Percentiles rank a stretch among this genome's conserved stretches.
Evolutionary conservation across 1,140 invertebrate genomes (phyloP).

Genomic region (Drosophila simulans): DNA sequence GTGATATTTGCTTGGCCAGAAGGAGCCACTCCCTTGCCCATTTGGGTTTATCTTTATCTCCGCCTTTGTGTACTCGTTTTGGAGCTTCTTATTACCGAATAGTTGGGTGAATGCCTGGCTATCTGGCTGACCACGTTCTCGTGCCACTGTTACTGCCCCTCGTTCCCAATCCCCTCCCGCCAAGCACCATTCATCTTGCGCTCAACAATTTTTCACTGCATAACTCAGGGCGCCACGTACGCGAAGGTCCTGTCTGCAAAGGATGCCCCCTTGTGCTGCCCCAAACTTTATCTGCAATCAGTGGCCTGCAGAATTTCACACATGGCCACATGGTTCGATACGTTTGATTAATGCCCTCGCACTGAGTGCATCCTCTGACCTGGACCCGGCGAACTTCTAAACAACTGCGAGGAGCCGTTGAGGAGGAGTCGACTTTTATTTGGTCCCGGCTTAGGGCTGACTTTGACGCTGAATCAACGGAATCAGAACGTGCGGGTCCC

Average conservation of each 20-base stretch:
- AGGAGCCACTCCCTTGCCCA: conserved; percentile 13
- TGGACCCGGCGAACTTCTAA: conserved; percentile 37
- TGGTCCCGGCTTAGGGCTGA: conserved; percentile 29
- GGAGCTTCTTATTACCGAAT: conserved; percentile 26
- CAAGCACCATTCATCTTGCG: conserved; percentile 68
- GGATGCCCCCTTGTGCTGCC: neutral
- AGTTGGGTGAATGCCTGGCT: conserved; percentile 12
- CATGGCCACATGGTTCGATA: conserved; percentile 72
- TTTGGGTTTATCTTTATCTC: conserved; percentile 43
- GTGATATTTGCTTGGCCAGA: conserved; percentile 54
- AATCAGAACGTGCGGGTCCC: conserved; percentile 60
- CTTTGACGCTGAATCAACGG: conserved; percentile 57
- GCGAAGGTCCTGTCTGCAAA: conserved; percentile 5
- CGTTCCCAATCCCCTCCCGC: neutral
- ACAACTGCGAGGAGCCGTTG: conserved; percentile 36
- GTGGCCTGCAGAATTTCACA: conserved; percentile 72
- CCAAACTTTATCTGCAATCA: conserved; percentile 67
- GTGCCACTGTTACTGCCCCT: conserved; percentile 12
- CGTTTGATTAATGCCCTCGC: conserved; percentile 73
- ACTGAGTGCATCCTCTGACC: conserved; percentile 23
- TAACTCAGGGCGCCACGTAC: conserved; percentile 70
- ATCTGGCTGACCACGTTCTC: conserved; percentile 42
- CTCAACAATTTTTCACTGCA: conserved; percentile 73
- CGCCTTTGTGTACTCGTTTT: conserved; percentile 19
- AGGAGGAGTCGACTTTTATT: conserved; percentile 44